Percentiles rank a stretch among this genome's conserved stretches.
phyloP scores from a whole-genome alignment of 1,140 invertebrate genomes.

The Rhagoletis zephyria region DNA sequence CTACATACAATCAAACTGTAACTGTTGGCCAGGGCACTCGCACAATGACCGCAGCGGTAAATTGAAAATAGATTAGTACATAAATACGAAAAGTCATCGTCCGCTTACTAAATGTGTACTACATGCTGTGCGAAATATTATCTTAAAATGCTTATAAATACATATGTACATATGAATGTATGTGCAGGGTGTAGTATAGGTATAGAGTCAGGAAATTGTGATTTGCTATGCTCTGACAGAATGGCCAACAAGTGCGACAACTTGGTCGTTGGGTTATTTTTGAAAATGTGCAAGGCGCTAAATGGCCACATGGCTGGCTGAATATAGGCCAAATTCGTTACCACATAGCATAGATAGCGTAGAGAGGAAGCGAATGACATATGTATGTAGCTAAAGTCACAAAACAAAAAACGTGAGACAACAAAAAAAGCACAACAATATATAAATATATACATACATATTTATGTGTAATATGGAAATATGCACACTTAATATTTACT shows the following conservation, averaged over 20 bases:
- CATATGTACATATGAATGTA: neutral
- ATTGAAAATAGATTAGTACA: constrained; percentile 49
- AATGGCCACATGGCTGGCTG: neutral
- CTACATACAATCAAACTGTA: neutral
- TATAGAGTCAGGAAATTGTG: constrained; percentile 1
- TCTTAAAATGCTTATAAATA: neutral
- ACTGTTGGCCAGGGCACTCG: constrained; percentile 25
- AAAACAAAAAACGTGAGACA: neutral
- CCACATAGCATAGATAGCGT: neutral
- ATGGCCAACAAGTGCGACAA: constrained; percentile 34
- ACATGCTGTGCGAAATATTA: neutral
- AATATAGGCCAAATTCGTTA: constrained; percentile 27
- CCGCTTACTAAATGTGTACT: neutral
- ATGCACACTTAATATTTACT: too few species aligned
- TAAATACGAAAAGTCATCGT: constrained; percentile 44
- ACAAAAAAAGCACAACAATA: too few species aligned
- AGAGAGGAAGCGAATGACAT: neutral
- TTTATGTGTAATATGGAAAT: too few species aligned
- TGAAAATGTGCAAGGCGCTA: neutral
- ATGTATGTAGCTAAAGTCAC: neutral
- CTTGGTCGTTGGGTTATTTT: constrained; percentile 21
- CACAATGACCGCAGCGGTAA: constrained; percentile 43
- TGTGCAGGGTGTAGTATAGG: neutral
- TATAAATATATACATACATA: too few species aligned
- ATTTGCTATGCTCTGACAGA: neutral